These are phyloP conservation scores for Myopa testacea DNA, from an alignment of 2,888 invertebrate genomes.

Conservation along the genomic window DNA sequence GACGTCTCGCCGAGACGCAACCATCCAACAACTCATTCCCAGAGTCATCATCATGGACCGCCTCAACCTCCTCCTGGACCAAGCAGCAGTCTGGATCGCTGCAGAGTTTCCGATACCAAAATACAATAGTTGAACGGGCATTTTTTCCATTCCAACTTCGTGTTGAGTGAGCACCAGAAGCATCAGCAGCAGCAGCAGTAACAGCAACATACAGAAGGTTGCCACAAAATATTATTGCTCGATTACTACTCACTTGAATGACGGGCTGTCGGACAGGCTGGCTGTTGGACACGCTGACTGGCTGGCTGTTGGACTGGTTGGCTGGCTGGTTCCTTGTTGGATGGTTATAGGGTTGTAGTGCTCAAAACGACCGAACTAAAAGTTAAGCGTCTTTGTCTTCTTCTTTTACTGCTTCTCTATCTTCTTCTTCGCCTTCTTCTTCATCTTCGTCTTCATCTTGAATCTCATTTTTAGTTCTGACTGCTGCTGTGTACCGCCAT, in stretches of 20 bases:
- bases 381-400: no score
- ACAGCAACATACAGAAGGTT: constrained; percentile 20
- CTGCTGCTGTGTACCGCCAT: no score
- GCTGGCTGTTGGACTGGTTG: constrained; percentile 7
- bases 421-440: background rate
- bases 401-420: no score
- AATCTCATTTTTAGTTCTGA: no score
- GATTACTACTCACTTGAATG: constrained; percentile 15
- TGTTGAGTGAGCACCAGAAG: constrained; percentile 4
- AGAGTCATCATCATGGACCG: background rate
- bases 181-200: constrained; percentile 11
- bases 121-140: constrained; percentile 7
- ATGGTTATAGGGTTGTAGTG: no score
- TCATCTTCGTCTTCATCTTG: no score
- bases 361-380: no score
- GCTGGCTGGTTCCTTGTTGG: background rate
- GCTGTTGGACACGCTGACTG: constrained; percentile 4
- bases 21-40: background rate
- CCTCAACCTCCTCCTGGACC: background rate
- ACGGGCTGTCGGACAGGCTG: background rate
- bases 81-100: background rate
- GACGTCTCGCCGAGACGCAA: constrained; percentile 1
- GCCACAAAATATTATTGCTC: constrained; percentile 25
- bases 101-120: background rate
- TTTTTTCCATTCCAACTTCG: constrained; percentile 18